These are phyloP conservation scores for Mormoops blainvillei DNA, from an alignment of 2,113 vertebrate species.

Conservation along the genomic window DNA sequence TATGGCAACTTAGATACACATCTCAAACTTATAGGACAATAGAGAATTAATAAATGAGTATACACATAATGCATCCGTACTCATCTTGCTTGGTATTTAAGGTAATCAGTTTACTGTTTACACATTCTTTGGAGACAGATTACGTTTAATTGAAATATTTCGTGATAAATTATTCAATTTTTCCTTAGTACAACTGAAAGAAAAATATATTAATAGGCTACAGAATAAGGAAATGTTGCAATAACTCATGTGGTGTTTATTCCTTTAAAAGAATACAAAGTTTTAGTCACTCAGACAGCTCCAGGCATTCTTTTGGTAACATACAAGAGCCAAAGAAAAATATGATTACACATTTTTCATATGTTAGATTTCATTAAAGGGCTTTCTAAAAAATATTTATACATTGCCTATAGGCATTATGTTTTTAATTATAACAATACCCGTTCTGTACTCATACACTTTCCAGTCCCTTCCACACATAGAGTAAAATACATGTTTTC, in stretches of 20 bases:
- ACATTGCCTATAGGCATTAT: not conserved
- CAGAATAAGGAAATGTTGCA: not conserved
- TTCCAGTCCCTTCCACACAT: not conserved
- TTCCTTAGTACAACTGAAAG: not conserved
- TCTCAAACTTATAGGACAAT: not conserved
- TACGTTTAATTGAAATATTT: not conserved
- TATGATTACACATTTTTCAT: not conserved
- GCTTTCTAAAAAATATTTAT: not conserved
- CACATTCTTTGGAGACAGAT: not conserved
- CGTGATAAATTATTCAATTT: not conserved
- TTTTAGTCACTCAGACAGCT: not conserved
- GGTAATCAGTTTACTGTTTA: not conserved
- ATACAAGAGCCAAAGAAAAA: not conserved
- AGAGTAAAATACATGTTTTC: not conserved
- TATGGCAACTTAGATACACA: not conserved
- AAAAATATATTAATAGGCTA: slow-evolving; percentile 23
- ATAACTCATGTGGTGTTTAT: not conserved
- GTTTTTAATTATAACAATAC: not conserved
- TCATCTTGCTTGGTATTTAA: not conserved
- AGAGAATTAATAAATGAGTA: not conserved
- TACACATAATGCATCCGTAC: not conserved
- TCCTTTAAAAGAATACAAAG: not conserved
- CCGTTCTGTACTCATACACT: not conserved
- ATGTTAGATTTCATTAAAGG: not conserved
- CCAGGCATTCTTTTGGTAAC: not conserved